These are phyloP conservation scores for Delichon dasypus DNA, from an alignment of 2,797 vertebrate species.

Conservation along the genomic window DNA sequence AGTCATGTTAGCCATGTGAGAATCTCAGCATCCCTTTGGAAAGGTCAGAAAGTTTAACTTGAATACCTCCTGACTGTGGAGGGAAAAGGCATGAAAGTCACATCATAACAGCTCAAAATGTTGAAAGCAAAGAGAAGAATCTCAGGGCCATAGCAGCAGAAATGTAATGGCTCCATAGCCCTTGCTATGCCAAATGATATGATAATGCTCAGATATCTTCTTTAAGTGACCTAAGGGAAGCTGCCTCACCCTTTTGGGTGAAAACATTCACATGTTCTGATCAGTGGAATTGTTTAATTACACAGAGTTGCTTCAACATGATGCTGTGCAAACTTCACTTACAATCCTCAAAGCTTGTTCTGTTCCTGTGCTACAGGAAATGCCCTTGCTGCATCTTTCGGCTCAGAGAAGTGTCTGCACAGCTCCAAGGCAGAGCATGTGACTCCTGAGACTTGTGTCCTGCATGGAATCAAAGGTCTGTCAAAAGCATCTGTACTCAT, in stretches of 20 bases:
- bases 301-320: not conserved
- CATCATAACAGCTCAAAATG: not conserved
- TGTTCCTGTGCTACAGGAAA: not conserved
- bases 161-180: not conserved
- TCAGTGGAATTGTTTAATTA: not conserved
- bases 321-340: not conserved
- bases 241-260: not conserved
- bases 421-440: conserved; percentile 13
- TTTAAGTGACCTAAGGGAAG: not conserved
- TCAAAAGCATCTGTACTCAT: conserved; percentile 16
- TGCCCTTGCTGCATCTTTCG: not conserved
- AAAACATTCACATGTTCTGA: not conserved
- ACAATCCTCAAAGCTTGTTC: not conserved
- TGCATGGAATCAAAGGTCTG: conserved; percentile 47
- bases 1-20: not conserved
- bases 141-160: not conserved
- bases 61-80: not conserved
- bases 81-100: not conserved
- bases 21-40: not conserved
- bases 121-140: not conserved
- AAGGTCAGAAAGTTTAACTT: not conserved
- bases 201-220: not conserved
- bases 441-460: not conserved
- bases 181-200: not conserved
- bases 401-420: not conserved